Base-by-base conservation (phyloP, 2,113 vertebrate genomes). In the Brachionichthys hirsutus region DNA sequence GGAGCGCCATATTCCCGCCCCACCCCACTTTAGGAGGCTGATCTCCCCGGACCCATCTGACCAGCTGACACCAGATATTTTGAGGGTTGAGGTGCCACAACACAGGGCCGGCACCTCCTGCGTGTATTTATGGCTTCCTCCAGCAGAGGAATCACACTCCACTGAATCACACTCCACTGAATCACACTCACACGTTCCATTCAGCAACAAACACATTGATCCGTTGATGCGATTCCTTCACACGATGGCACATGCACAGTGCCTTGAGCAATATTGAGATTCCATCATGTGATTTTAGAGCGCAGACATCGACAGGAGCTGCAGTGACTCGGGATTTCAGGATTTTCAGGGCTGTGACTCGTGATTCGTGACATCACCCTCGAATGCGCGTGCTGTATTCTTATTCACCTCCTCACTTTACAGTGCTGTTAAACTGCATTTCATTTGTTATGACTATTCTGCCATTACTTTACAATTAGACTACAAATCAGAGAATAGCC, bases 21-120 rank as follows among this genome's bases (percentile, higher is more conserved):
- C n/a, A n/a, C 17, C 9, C 43, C 12, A 3, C 35, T n/a, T 20
- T 40, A 45, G 24, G 34, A 43, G 47, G 42, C 5, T 16, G 67
- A 53, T 48, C 61, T 44, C 46, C 22, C 15, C 8, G 16, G 56
- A 41, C 20, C 67, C 52, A 54, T 64, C 59, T 48, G 61, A 17
- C 49, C 11, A 5, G 49, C 49, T 78, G 58, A 36, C 43, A n/a
- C 2, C 9, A 54, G 42, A 51, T 71, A 69, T 78, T 82, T 77
- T 43, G 63, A 63, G 73, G 40, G 16, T 13, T 0, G 35, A 48
- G 34, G 52, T 59, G 35, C 49, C 67, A 67, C 56, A 18, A 58
- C 63, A 52, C 65, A 62, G 36, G 12, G 54, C 44, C 54, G 20
- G 62, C 22, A 34, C 30, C 0, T 68, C 30, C 3, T 2, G 2